phyloP scores from a whole-genome alignment of 2,888 invertebrate genomes.

The Heliconius cydno region DNA sequence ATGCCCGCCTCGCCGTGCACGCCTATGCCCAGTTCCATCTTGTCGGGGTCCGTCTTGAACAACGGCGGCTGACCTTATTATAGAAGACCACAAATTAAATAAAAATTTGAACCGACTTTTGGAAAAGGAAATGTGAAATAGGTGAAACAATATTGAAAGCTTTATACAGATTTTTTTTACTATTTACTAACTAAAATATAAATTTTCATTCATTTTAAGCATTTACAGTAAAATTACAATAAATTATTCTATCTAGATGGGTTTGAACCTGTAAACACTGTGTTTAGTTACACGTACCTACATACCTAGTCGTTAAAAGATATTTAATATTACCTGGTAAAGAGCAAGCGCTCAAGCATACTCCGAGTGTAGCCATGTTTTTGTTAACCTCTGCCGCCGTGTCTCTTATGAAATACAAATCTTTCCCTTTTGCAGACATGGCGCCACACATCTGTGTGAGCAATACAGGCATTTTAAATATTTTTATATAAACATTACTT shows the following conservation, averaged over 20 bases:
- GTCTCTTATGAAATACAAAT: constrained; percentile 82
- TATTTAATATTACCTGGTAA: constrained; percentile 79
- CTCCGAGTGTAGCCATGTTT: constrained; percentile 87
- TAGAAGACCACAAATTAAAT: not conserved
- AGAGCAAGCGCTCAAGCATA: constrained; percentile 87
- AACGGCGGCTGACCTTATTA: constrained; percentile 81
- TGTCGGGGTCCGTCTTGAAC: constrained; percentile 84
- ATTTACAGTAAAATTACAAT: too few species aligned
- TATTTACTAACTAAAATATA: too few species aligned
- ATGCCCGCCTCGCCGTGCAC: constrained; percentile 83
- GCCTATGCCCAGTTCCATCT: constrained; percentile 86
- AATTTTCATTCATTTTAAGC: too few species aligned
- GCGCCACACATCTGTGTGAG: constrained; percentile 85
- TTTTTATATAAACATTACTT: not conserved
- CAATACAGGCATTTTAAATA: not conserved
- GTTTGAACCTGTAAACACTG: too few species aligned
- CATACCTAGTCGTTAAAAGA: too few species aligned
- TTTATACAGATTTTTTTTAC: too few species aligned
- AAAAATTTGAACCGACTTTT: too few species aligned
- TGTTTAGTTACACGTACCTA: too few species aligned
- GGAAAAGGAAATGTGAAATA: too few species aligned
- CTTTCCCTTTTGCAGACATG: constrained; percentile 85
- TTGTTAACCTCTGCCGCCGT: constrained; percentile 76
- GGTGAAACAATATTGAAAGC: too few species aligned
- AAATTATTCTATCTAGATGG: too few species aligned